These are phyloP conservation scores for Epinephelus lanceolatus DNA, from an alignment of 2,113 vertebrate genomes.

Conservation along the genomic window DNA sequence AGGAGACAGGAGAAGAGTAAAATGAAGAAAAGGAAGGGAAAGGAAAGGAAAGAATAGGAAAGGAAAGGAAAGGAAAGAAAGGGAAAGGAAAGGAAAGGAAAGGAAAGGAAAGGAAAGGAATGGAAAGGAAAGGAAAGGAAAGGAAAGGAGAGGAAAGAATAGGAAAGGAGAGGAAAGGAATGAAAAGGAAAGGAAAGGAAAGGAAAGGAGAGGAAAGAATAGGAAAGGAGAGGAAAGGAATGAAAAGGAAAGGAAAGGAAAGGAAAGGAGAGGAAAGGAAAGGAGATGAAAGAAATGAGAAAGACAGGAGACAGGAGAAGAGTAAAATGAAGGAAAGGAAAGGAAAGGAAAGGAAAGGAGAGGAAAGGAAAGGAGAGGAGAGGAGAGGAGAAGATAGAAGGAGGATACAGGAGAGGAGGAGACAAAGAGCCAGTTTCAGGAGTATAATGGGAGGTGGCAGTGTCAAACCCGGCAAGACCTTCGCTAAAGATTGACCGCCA, in stretches of 20 bases:
- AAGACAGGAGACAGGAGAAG: neutral
- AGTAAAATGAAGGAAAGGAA: neutral
- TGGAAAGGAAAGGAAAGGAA: neutral
- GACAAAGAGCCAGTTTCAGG: constrained; percentile 53
- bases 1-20: no score
- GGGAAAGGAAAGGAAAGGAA: neutral
- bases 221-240: neutral
- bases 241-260: neutral
- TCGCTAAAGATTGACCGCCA: constrained; percentile 55
- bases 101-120: no score
- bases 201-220: neutral
- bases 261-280: neutral
- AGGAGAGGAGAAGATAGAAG: neutral
- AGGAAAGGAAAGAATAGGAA: neutral
- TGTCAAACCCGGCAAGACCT: constrained; percentile 48
- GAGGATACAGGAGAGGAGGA: constrained; percentile 23
- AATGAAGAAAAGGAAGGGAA: no score
- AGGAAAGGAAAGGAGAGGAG: neutral
- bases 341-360: neutral
- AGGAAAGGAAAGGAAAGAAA: neutral
- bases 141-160: neutral
- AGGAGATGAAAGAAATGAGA: neutral
- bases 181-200: neutral
- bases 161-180: neutral
- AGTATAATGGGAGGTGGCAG: constrained; percentile 60